phyloP scores from a whole-genome alignment of 2,113 vertebrate species.

The Balaenoptera acutorostrata region DNA sequence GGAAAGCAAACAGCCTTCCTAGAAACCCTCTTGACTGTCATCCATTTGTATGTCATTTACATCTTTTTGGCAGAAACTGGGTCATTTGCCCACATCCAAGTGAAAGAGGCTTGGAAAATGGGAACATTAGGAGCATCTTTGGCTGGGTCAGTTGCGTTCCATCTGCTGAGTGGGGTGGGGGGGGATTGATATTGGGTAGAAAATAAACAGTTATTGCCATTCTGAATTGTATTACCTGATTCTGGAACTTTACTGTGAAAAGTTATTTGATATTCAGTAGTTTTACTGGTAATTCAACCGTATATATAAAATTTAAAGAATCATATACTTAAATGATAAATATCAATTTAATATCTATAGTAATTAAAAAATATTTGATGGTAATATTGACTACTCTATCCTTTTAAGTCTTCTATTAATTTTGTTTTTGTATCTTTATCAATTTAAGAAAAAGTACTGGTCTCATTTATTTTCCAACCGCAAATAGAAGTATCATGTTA shows the following conservation, averaged over 20 bases:
- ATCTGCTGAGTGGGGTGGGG: background rate
- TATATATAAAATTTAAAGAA: background rate
- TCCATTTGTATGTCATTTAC: background rate
- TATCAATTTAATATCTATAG: background rate
- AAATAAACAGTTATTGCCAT: background rate
- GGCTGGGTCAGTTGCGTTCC: too few relatives aligned
- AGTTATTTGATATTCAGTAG: background rate
- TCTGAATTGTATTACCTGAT: background rate
- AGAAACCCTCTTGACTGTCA: background rate
- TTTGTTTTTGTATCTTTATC: background rate
- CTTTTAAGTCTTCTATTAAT: background rate
- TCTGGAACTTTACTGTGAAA: background rate
- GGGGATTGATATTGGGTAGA: rapidly evolving
- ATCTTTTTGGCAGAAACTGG: background rate
- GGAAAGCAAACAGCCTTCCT: background rate
- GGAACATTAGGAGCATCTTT: rapidly evolving
- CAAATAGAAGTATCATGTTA: background rate
- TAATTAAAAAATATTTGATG: background rate
- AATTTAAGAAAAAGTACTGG: background rate
- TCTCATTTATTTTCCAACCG: background rate
- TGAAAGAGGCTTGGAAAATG: background rate
- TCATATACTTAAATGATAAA: background rate
- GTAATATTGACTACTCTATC: background rate
- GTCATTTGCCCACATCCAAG: background rate
- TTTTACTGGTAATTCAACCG: background rate